Base-by-base conservation (phyloP, 2,797 vertebrate species). In the Lepus oiostolus region DNA sequence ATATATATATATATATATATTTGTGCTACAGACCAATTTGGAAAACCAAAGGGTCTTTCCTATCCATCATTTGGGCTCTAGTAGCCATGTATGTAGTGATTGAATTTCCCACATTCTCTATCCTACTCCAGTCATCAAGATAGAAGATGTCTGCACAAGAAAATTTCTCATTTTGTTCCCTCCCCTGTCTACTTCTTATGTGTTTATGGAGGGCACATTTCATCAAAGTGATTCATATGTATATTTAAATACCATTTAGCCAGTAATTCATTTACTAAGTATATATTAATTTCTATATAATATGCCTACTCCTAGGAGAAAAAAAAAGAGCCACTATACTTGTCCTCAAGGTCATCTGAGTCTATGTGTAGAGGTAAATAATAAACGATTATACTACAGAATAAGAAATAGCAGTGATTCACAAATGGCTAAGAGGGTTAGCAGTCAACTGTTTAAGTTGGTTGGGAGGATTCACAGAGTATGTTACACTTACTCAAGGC, bases 181-280 rank as follows among this genome's bases (percentile, higher is more conserved):
- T 77, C 14, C n/a, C 65, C 35, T 77, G 47, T 6, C 54, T 79
- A 30, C 65, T 76, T 26, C 22, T 52, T 65, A 32, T 77, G 24
- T 80, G 63, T 67, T 85, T 67, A 67, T 58, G 88, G 67, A 65
- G 63, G 42, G 77, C 82, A 32, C 9, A 42, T 85, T 93, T 77
- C 72, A 35, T 85, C 79, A 42, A 93, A 85, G 19, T 62, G 8
- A 28, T 74, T 82, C n/a, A 47, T 91, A 22, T 65, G 16, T 85
- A 13, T 70, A 85, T 83, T 82, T 95, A 85, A 92, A 95, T 42
- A 74, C 13, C 17, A 68, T 72, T 84, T 80, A 71, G 68, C 94
- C 16, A 65, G 79, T 74, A 80, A 84, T 76, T 50, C n/a, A 30
- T 85, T 77, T 93, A 76, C 22, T 88, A 50, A 52, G 3, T 42